phyloP scores from a whole-genome alignment of 2,113 vertebrate species.

The Otocyon megalotis region DNA sequence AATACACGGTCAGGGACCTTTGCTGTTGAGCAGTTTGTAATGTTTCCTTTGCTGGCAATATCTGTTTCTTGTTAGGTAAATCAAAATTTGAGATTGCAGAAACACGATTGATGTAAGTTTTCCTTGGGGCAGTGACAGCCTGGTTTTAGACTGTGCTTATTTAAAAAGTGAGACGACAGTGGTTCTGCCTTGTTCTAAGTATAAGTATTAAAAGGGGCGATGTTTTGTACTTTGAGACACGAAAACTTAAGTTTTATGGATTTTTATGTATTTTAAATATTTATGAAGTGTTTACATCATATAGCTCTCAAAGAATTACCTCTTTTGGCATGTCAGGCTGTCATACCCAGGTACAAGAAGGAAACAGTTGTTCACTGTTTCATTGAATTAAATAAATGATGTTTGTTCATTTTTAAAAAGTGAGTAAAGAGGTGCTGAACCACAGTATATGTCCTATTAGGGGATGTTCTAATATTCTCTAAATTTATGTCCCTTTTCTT shows the following conservation, averaged over 20 bases:
- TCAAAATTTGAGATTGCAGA: not conserved
- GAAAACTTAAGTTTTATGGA: not conserved
- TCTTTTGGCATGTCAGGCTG: not conserved
- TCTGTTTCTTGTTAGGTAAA: not conserved
- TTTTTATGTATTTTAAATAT: not conserved
- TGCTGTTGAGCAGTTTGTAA: not conserved
- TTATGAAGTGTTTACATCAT: not conserved
- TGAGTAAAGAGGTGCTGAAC: not conserved
- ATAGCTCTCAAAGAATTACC: not conserved
- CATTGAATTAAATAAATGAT: not conserved
- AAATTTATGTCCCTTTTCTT: not conserved
- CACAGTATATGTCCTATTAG: not conserved
- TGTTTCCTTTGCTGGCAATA: constrained; percentile 30
- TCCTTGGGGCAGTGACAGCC: not conserved
- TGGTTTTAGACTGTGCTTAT: not conserved
- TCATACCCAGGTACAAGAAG: too few species aligned
- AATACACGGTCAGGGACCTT: not conserved
- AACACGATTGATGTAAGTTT: not conserved
- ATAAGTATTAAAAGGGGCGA: not conserved
- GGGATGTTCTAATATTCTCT: not conserved
- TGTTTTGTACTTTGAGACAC: not conserved
- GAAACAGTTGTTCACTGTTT: not conserved
- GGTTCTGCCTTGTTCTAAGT: not conserved
- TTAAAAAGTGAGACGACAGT: not conserved
- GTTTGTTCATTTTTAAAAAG: not conserved